A percentile compares a stretch with the other conserved stretches of the same genome.
These are phyloP conservation scores for Chloroceryle inda DNA, from an alignment of 2,797 vertebrate genomes.

Conservation along the genomic window DNA sequence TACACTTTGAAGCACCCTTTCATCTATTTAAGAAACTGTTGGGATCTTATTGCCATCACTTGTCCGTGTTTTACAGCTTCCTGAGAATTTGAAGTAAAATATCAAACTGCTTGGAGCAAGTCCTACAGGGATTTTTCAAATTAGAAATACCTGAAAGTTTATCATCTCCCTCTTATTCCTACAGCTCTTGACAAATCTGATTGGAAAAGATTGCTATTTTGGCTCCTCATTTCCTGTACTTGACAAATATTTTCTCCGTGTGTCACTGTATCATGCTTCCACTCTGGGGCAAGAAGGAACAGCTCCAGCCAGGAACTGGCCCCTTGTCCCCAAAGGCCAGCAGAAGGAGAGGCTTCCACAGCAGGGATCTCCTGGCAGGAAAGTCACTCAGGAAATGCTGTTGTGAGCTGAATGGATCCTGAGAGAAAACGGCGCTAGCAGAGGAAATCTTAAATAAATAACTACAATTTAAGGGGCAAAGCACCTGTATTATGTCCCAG, in stretches of 20 bases:
- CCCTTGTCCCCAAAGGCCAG: fast-evolving
- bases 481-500: background rate
- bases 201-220: constrained; percentile 49
- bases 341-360: background rate
- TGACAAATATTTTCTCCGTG: background rate
- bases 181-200: constrained; percentile 18
- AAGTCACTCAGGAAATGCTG: background rate
- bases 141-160: constrained; percentile 58
- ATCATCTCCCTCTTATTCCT: constrained; percentile 1
- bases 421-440: background rate
- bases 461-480: background rate
- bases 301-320: background rate
- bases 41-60: constrained; percentile 30
- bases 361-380: background rate
- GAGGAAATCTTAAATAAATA: background rate
- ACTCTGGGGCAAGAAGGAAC: background rate
- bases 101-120: constrained; percentile 41
- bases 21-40: constrained; percentile 52
- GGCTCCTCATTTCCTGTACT: constrained; percentile 20
- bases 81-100: constrained; percentile 13
- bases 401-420: background rate
- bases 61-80: constrained; percentile 57
- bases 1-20: constrained; percentile 72
- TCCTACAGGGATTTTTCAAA: constrained; percentile 53
- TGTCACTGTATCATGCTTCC: background rate